These are phyloP conservation scores for Agrilus planipennis DNA, from an alignment of 1,140 invertebrate species.

Conservation along the genomic window DNA sequence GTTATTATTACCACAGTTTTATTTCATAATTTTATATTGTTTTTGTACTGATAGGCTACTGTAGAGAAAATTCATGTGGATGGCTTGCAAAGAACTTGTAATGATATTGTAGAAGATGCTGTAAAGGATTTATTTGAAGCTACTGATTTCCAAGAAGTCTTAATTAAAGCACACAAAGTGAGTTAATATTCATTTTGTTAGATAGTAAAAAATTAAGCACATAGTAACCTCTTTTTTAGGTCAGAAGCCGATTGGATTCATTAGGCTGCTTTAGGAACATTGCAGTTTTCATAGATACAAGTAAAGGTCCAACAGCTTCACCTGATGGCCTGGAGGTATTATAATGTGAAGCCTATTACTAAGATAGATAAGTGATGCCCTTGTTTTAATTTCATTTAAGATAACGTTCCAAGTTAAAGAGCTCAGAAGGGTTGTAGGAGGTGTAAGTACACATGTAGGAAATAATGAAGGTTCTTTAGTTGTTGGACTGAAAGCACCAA, in stretches of 20 bases:
- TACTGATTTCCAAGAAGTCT: slow-evolving; percentile 50
- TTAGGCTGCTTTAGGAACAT: slow-evolving; percentile 77
- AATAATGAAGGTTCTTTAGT: slow-evolving; percentile 76
- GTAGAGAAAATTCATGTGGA: slow-evolving; percentile 71
- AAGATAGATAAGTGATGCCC: no score
- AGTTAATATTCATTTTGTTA: not conserved
- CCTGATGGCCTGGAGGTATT: slow-evolving; percentile 62
- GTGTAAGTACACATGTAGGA: slow-evolving; percentile 69
- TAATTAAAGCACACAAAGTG: slow-evolving; percentile 45
- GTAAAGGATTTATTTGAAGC: slow-evolving; percentile 62
- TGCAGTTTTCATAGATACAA: slow-evolving; percentile 72
- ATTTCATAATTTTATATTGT: no score
- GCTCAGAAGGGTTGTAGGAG: slow-evolving; percentile 57
- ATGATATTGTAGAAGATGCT: slow-evolving; percentile 64
- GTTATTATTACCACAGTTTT: slow-evolving; percentile 8
- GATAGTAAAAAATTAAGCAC: not conserved
- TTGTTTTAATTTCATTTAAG: slow-evolving; percentile 36
- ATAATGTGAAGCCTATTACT: not conserved
- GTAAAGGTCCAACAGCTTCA: slow-evolving; percentile 51
- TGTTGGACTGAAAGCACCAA: slow-evolving; percentile 58
- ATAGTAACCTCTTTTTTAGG: slow-evolving; percentile 30
- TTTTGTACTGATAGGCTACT: slow-evolving; percentile 54
- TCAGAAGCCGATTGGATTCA: slow-evolving; percentile 55
- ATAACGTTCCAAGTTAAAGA: slow-evolving; percentile 75
- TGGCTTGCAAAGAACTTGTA: slow-evolving; percentile 68